Evolutionary conservation across 23 tunicate species (phyloP), one percentile per base, ranked within the genome.

Genomic region (Diplosoma virens): DNA sequence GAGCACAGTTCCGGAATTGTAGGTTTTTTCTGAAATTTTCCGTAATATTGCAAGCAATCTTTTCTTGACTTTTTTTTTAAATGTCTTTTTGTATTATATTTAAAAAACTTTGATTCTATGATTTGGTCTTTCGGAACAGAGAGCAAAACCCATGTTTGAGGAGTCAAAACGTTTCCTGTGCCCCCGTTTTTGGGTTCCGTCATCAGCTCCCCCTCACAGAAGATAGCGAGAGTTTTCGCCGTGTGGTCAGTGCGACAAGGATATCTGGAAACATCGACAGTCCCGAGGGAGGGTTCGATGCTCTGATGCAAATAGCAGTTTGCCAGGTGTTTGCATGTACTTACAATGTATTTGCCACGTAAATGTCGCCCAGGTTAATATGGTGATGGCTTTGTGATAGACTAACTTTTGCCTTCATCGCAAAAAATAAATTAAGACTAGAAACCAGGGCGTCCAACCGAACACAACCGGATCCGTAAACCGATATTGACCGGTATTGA

Each of bases 261-360:
- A 83, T 89, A 20, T 89, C 96, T 1, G 96, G 96, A 33, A 89
- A 89, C 53, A 83, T 89, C 24, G 96, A 89, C 54, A 67, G 80
- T 7, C 96, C 96, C 0, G 96, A 89, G 73, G 96, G 96, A 6
- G 87, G 90, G 9, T 78, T 89, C 47, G 96, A 89, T 33, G 96
- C 96, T 27, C 71, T 89, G 30, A 83, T 89, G 96, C 96, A 89
- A 37, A 89, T 89, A 46, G 96, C 96, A 41, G 96, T 89, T 23
- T 89, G 96, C 37, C 82, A 75, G 77, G 84, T n/a, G n/a, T n/a
- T n/a, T n/a, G n/a, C n/a, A n/a, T n/a, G n/a, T n/a, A n/a, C n/a
- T n/a, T n/a, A n/a, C n/a, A n/a, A n/a, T n/a, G n/a, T n/a, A n/a
- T n/a, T n/a, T n/a, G n/a, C n/a, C n/a, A n/a, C n/a, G n/a, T n/a